Evolutionary conservation across 2,113 vertebrate species (phyloP).

Genomic region (Crotalus helleri): DNA sequence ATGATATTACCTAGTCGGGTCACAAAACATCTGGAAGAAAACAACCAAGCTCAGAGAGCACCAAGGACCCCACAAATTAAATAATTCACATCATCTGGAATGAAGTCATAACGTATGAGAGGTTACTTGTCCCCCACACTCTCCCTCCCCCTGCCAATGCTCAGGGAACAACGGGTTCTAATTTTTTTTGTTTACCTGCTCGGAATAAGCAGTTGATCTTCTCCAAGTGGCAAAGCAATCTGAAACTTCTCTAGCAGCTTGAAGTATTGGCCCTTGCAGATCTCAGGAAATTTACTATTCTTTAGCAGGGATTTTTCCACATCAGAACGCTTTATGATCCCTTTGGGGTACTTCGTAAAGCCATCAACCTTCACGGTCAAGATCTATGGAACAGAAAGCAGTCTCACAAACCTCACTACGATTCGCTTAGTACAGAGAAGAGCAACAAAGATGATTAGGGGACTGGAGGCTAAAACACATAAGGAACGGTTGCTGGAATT

Average conservation of each 20-base stretch:
- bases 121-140: not conserved
- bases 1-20: too few species aligned
- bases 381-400: constrained; percentile 67
- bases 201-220: constrained; percentile 87
- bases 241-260: constrained; percentile 95
- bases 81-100: not conserved
- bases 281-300: constrained; percentile 83
- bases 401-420: not conserved
- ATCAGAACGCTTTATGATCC: constrained; percentile 81
- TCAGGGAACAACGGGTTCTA: not conserved
- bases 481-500: too few species aligned
- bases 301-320: constrained; percentile 85
- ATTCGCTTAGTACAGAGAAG: not conserved
- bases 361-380: constrained; percentile 77
- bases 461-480: too few species aligned
- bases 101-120: not conserved
- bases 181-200: constrained; percentile 77
- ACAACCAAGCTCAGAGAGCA: too few species aligned
- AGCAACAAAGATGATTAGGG: too few species aligned
- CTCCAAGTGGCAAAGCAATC: constrained; percentile 87
- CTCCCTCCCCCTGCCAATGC: not conserved
- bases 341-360: constrained; percentile 77
- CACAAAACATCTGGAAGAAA: too few species aligned
- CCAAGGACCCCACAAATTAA: too few species aligned
- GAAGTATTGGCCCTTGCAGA: constrained; percentile 84